phyloP scores from a whole-genome alignment of 2,113 vertebrate genomes.

The Callithrix jacchus region DNA sequence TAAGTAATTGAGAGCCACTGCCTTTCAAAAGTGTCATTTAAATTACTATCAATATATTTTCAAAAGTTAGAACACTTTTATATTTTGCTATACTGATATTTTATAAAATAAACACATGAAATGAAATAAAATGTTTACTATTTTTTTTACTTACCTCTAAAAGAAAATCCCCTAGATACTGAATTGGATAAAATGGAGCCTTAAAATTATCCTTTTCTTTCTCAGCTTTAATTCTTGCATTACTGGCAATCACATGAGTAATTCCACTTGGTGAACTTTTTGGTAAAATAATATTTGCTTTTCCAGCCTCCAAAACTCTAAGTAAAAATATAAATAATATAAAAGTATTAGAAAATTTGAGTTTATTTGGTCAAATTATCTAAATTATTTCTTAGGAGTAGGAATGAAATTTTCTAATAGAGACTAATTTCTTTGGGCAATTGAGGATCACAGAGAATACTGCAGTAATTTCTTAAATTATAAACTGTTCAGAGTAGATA shows the following conservation, averaged over 20 bases:
- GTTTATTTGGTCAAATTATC: slow-evolving; percentile 1
- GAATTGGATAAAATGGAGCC: slow-evolving; percentile 86
- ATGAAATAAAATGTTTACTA: neutral
- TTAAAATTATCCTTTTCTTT: slow-evolving; percentile 71
- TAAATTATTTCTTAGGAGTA: neutral
- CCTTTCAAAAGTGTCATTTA: slow-evolving; percentile 23
- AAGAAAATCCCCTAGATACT: slow-evolving; percentile 90
- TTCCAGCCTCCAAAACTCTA: slow-evolving; percentile 94
- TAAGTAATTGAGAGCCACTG: slow-evolving; percentile 8
- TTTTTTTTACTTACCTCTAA: slow-evolving; percentile 89
- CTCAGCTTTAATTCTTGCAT: slow-evolving; percentile 67
- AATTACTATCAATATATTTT: neutral
- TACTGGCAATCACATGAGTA: slow-evolving; percentile 90
- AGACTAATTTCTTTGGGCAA: neutral
- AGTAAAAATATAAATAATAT: slow-evolving; percentile 64
- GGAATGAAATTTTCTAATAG: neutral
- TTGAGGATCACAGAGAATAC: neutral
- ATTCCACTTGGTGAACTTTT: slow-evolving; percentile 77
- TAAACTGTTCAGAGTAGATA: neutral
- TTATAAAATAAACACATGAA: slow-evolving; percentile 32
- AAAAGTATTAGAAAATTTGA: slow-evolving; percentile 32
- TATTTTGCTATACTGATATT: neutral
- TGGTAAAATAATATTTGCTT: slow-evolving; percentile 85
- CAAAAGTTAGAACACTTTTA: slow-evolving; percentile 41
- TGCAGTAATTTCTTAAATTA: neutral